Evolutionary conservation across 53 echinoderm and acorn worm species (phyloP).

Genomic region (Paelopatides confundens): DNA sequence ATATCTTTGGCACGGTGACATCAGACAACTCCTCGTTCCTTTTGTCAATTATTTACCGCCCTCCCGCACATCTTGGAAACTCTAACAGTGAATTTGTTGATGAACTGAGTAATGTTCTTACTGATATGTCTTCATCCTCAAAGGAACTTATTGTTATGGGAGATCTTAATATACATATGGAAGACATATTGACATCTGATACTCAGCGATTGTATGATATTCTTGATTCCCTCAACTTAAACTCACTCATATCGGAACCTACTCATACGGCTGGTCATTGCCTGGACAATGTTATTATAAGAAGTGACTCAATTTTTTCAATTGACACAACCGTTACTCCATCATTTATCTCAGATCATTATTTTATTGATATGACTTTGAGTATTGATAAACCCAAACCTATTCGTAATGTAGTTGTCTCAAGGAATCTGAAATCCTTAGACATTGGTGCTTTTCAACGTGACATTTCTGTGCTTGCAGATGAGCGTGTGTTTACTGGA

Average conservation of each 20-base stretch:
- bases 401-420: neutral
- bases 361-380: neutral
- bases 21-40: neutral
- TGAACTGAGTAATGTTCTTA: neutral
- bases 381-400: neutral
- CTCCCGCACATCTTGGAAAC: neutral
- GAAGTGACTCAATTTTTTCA: neutral
- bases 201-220: neutral
- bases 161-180: slow-evolving; percentile 9
- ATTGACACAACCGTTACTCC: neutral
- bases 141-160: neutral
- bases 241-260: neutral
- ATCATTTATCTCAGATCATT: neutral
- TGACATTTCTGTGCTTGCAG: neutral
- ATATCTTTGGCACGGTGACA: slow-evolving; percentile 5
- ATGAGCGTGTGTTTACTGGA: neutral
- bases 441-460: neutral
- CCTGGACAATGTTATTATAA: slow-evolving; percentile 25
- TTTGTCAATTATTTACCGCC: neutral
- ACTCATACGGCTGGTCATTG: slow-evolving; percentile 15
- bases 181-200: neutral
- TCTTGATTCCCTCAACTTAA: neutral
- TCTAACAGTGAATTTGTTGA: neutral
- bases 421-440: neutral
- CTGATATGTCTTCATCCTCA: slow-evolving; percentile 1